A percentile compares a stretch with the other conserved stretches of the same genome.
These are phyloP conservation scores for Erynnis tages DNA, from an alignment of 2,888 invertebrate species.

Conservation along the genomic window DNA sequence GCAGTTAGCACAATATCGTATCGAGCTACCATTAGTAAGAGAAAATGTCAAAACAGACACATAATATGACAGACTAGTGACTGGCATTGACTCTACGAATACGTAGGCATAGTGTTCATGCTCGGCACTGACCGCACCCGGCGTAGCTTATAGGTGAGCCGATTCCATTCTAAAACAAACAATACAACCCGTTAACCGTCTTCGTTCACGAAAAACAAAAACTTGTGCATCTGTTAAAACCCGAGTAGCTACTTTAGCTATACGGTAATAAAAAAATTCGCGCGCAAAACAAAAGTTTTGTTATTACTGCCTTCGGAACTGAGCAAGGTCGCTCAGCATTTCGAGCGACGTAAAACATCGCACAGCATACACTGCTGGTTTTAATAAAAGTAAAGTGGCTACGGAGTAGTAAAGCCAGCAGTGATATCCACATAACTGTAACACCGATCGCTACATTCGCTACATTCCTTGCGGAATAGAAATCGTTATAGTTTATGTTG, in stretches of 20 bases:
- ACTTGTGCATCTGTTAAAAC: slow-evolving; percentile 32
- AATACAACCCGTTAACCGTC: slow-evolving; percentile 27
- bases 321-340: slow-evolving; percentile 45
- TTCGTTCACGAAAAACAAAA: slow-evolving; percentile 33
- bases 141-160: too few species aligned
- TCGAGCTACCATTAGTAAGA: too few species aligned
- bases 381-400: background rate
- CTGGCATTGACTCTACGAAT: too few species aligned
- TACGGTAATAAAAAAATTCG: slow-evolving; percentile 44
- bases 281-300: slow-evolving; percentile 55
- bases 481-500: slow-evolving; percentile 54
- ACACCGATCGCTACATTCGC: too few species aligned
- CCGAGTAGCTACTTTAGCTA: slow-evolving; percentile 31
- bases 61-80: too few species aligned
- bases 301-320: slow-evolving; percentile 41
- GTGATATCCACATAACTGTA: too few species aligned
- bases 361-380: slow-evolving; percentile 29
- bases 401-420: background rate
- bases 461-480: slow-evolving; percentile 41
- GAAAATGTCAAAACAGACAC: too few species aligned
- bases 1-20: too few species aligned
- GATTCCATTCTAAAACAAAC: too few species aligned
- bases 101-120: too few species aligned
- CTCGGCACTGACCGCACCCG: too few species aligned
- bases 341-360: slow-evolving; percentile 30